Conservation (phyloP, 1,140 invertebrate genomes). For the Drosophila arizonae region DNA sequence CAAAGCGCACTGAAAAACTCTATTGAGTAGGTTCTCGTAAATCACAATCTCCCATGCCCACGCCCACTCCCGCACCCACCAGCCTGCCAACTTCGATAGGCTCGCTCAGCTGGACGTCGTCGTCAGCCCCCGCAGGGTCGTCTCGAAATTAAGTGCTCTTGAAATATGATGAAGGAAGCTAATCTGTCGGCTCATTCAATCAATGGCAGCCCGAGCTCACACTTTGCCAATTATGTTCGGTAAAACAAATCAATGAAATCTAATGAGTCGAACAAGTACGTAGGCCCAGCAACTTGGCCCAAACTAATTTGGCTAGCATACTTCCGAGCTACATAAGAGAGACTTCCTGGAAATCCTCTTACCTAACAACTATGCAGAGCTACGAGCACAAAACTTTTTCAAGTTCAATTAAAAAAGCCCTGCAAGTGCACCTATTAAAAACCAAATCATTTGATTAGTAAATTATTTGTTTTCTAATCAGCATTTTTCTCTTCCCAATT, state of each 20-base stretch:
- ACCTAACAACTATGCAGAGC: background rate
- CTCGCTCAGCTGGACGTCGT: constrained; percentile 19
- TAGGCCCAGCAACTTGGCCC: background rate
- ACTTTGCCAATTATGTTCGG: constrained; percentile 60
- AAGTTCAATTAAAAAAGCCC: constrained; percentile 6
- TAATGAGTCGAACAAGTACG: constrained; percentile 49
- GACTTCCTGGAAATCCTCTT: background rate
- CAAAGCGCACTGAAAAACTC: constrained; percentile 49
- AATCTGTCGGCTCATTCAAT: constrained; percentile 55
- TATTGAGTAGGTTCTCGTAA: constrained; percentile 60
- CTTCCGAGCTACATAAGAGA: background rate
- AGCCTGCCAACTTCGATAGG: constrained; percentile 6
- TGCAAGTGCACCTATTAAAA: too few species aligned
- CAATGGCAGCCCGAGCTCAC: constrained; percentile 34
- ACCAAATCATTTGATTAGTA: constrained; percentile 9
- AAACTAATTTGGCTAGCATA: background rate
- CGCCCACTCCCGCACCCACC: background rate
- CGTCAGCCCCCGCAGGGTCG: constrained; percentile 13
- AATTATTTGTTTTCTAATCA: constrained; percentile 22
- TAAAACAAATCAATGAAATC: constrained; percentile 70
- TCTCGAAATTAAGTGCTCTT: constrained; percentile 58
- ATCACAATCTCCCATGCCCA: constrained; percentile 46
- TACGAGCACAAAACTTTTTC: background rate
- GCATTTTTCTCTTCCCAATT: constrained; percentile 10
- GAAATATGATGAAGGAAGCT: constrained; percentile 69